A percentile compares a stretch with the other conserved stretches of the same genome.
Evolutionary conservation across 2,797 vertebrate species (phyloP).

Genomic region (Zalophus californianus): DNA sequence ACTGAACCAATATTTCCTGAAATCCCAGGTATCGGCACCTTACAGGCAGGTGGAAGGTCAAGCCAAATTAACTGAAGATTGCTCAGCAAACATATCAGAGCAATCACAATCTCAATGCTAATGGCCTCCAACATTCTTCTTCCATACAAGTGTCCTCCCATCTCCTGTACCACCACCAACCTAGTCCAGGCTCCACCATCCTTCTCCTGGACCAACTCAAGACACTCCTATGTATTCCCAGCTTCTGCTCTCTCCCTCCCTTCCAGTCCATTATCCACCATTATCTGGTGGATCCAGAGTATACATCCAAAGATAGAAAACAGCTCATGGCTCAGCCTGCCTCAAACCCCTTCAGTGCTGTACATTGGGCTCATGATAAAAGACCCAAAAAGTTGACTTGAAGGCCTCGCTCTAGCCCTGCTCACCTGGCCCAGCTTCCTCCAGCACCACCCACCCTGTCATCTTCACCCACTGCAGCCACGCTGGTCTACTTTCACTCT

Average conservation of each 20-base stretch:
- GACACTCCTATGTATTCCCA: neutral
- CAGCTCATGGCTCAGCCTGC: accelerated
- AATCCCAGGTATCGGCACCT: neutral
- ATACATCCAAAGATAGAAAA: neutral
- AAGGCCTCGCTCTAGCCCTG: neutral
- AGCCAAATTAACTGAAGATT: neutral
- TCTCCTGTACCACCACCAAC: neutral
- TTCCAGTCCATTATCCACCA: neutral
- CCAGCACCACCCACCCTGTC: too few species aligned
- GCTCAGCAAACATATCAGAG: neutral
- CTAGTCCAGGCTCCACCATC: too few species aligned
- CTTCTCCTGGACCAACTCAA: neutral
- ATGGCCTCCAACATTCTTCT: neutral
- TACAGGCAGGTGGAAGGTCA: neutral
- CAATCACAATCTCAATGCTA: neutral
- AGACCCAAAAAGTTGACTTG: accelerated
- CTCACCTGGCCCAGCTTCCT: neutral
- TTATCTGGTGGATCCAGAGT: neutral
- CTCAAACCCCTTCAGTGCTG: neutral
- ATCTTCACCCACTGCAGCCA: neutral
- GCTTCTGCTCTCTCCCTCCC: neutral
- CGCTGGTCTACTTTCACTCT: neutral
- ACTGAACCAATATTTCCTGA: neutral
- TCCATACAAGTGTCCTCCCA: too few species aligned
- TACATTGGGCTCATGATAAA: accelerated